Percentiles rank a stretch among this genome's conserved stretches.
Conservation (phyloP, 2,797 vertebrate genomes). For the Rhinatrema bivittatum region DNA sequence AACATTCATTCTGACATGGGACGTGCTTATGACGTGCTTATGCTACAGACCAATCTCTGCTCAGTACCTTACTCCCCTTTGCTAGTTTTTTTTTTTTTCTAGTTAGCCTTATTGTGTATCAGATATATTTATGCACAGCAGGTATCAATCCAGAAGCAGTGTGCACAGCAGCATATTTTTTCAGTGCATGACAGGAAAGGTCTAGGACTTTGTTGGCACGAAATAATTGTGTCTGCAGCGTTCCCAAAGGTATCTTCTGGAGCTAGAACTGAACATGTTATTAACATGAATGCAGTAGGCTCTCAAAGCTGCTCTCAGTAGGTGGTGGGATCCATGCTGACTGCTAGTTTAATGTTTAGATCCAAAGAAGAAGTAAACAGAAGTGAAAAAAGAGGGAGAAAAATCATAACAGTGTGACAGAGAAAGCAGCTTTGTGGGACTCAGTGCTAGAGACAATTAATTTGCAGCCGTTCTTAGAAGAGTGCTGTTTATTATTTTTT, state of each 20-base stretch:
- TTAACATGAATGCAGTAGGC: constrained; percentile 1
- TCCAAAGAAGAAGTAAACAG: too few relatives aligned
- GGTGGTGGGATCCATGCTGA: neutral
- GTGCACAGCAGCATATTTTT: neutral
- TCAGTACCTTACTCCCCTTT: too few relatives aligned
- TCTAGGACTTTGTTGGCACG: neutral
- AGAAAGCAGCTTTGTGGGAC: neutral
- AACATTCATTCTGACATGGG: too few relatives aligned
- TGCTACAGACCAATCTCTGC: too few relatives aligned
- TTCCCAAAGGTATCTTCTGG: constrained; percentile 3
- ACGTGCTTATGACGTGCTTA: too few relatives aligned
- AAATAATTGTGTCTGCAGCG: constrained; percentile 9
- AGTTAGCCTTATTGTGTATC: too few relatives aligned
- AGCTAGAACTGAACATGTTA: constrained; percentile 2
- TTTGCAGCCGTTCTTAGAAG: constrained; percentile 1
- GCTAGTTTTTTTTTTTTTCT: too few relatives aligned
- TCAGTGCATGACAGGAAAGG: neutral
- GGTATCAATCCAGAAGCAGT: constrained; percentile 2
- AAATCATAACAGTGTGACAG: neutral
- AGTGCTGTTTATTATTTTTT: constrained; percentile 3
- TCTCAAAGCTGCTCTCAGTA: neutral
- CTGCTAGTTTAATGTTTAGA: neutral
- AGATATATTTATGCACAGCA: too few relatives aligned
- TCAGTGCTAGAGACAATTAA: neutral
- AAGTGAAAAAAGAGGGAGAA: neutral